phyloP scores from a whole-genome alignment of 1,140 invertebrate genomes.

The Eubasilissa regina region DNA sequence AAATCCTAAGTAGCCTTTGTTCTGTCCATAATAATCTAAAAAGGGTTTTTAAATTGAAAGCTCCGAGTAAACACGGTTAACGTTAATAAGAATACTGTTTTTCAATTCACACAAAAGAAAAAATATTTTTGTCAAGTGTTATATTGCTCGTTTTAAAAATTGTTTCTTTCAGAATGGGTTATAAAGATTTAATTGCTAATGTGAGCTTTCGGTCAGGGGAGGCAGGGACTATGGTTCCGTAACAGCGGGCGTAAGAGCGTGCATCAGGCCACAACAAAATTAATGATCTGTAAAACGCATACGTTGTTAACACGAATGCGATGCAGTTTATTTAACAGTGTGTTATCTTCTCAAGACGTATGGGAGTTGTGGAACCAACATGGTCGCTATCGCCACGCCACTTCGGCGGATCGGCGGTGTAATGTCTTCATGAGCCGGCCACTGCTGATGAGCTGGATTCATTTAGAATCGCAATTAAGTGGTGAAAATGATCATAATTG shows the following conservation, averaged over 20 bases:
- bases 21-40: neutral
- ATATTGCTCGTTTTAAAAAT: neutral
- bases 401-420: slow-evolving; percentile 1
- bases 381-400: slow-evolving; percentile 31
- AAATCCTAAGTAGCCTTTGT: slow-evolving; percentile 30
- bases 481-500: neutral
- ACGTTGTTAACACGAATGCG: slow-evolving; percentile 51
- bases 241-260: slow-evolving; percentile 1
- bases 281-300: slow-evolving; percentile 57
- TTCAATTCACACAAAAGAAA: neutral
- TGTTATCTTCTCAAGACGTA: slow-evolving; percentile 33
- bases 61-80: neutral
- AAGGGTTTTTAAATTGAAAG: neutral
- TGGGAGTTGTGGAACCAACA: slow-evolving; percentile 17
- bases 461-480: neutral
- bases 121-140: neutral
- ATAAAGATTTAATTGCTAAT: neutral
- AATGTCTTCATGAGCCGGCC: slow-evolving; percentile 49
- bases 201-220: neutral
- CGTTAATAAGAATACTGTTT: neutral
- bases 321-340: slow-evolving; percentile 47
- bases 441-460: neutral
- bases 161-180: neutral
- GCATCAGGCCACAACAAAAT: slow-evolving; percentile 39
- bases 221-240: slow-evolving; percentile 11